Evolutionary conservation across 2,113 vertebrate species (phyloP), one percentile per base, ranked within the genome.

Genomic region (Trogon melanurus): DNA sequence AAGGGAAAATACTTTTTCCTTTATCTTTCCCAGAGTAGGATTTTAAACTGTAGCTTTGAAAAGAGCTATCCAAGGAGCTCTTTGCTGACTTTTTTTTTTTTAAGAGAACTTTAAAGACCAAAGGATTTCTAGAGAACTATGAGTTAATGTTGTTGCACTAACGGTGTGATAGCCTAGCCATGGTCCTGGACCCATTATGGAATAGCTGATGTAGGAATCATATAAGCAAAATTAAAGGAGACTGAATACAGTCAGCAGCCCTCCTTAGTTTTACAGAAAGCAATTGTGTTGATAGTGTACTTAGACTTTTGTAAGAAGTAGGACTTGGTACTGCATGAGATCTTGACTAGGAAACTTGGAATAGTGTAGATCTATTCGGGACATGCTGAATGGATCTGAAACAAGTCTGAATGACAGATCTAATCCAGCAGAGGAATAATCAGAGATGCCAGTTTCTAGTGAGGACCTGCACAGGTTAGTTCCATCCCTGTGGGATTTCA

Each of bases 151-250:
- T 85, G 27, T 32, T 19, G 69, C 58, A 85, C 51, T 65, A 44
- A 30, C 0, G 1, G 25, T 51, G 57, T 0, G 0, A 44, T 11
- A 69, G 53, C 22, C 58, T 48, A 38, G 20, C 44, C 71, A 34
- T 32, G 25, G 57, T 87, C 60, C 69, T 87, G 48, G 60, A 18
- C 26, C 51, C 0, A 0, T 64, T 34, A 88, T 3, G 2, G 48
- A 92, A 71, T 27, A 86, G 34, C 34, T 78, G 53, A 56, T 53
- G 21, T 13, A 56, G 58, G 34, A 86, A 29, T 56, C 32, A 64
- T 44, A 64, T 25, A 86, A 60, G 18, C 22, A 93, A 74, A 94
- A 66, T 74, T n/a, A 66, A 91, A 79, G 44, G 27, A 78, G 26
- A 48, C 67, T 11, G 30, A 66, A 89, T 64, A 44, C 38, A 67